These are phyloP conservation scores for Noctua janthina DNA, from an alignment of 2,888 invertebrate species.

Conservation along the genomic window DNA sequence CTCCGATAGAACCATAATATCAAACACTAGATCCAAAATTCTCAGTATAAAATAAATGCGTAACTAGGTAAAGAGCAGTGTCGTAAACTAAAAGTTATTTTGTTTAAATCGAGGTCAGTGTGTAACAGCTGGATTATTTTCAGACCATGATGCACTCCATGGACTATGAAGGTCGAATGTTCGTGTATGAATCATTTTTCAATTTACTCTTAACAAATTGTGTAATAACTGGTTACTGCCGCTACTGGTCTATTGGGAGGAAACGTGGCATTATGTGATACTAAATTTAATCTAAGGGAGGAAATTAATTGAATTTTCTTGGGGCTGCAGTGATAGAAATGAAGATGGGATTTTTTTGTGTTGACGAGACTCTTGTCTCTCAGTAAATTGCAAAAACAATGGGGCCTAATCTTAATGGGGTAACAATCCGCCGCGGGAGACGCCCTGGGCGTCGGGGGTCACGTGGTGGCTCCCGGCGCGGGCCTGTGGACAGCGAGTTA, in stretches of 20 bases:
- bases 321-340: neutral
- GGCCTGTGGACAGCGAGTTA: no score
- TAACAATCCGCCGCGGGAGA: no score
- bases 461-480: no score
- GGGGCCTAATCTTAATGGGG: no score
- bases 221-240: slow-evolving; percentile 31
- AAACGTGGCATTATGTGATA: neutral
- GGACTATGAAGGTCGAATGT: slow-evolving; percentile 74
- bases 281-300: neutral
- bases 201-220: slow-evolving; percentile 62
- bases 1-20: neutral
- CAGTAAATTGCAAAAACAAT: neutral
- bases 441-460: no score
- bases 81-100: slow-evolving; percentile 77
- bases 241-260: slow-evolving; percentile 14
- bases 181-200: slow-evolving; percentile 76
- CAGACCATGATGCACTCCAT: slow-evolving; percentile 81
- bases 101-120: slow-evolving; percentile 76
- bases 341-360: neutral
- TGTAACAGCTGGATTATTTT: slow-evolving; percentile 80
- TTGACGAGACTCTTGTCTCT: neutral
- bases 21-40: slow-evolving; percentile 4
- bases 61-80: slow-evolving; percentile 73
- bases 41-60: slow-evolving; percentile 10
- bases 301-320: slow-evolving; percentile 21